phyloP scores from a whole-genome alignment of 2,797 vertebrate species.

The Mastacembelus armatus region DNA sequence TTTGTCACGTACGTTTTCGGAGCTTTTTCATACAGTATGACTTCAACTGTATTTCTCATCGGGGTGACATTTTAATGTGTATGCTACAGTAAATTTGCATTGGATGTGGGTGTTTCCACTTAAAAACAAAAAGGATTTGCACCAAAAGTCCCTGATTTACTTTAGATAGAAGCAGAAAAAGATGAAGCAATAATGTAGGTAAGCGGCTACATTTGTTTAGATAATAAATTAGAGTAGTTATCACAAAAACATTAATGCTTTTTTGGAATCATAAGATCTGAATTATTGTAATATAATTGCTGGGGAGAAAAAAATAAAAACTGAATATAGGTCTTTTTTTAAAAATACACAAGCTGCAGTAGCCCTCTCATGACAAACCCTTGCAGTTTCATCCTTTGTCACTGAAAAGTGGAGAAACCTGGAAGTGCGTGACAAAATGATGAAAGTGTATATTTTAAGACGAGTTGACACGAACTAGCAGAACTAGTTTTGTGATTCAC shows the following conservation, averaged over 20 bases:
- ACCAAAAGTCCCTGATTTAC: constrained; percentile 17
- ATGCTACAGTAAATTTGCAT: constrained; percentile 41
- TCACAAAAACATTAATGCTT: constrained; percentile 38
- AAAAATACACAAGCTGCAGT: not conserved
- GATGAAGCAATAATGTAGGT: constrained; percentile 6
- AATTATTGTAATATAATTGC: constrained; percentile 49
- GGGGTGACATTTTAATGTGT: constrained; percentile 18
- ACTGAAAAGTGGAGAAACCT: not conserved
- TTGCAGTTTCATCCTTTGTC: constrained; percentile 2
- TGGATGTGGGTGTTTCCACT: constrained; percentile 31
- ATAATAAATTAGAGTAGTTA: constrained; percentile 42
- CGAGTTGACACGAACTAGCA: constrained; percentile 22
- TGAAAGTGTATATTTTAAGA: constrained; percentile 27
- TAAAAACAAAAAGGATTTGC: constrained; percentile 25
- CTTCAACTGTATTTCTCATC: constrained; percentile 33
- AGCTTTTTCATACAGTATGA: constrained; percentile 37
- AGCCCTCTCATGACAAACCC: not conserved
- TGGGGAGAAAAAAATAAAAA: not conserved
- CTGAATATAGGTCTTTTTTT: not conserved
- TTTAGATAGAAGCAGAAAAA: not conserved
- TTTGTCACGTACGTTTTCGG: constrained; percentile 21
- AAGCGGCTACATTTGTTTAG: constrained; percentile 40
- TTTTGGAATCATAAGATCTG: constrained; percentile 35
- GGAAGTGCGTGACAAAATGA: constrained; percentile 3
- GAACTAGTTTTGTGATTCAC: constrained; percentile 34